Percentiles rank a stretch among this genome's conserved stretches.
phyloP scores from a whole-genome alignment of 2,797 vertebrate species.

The Rachycentron canadum region DNA sequence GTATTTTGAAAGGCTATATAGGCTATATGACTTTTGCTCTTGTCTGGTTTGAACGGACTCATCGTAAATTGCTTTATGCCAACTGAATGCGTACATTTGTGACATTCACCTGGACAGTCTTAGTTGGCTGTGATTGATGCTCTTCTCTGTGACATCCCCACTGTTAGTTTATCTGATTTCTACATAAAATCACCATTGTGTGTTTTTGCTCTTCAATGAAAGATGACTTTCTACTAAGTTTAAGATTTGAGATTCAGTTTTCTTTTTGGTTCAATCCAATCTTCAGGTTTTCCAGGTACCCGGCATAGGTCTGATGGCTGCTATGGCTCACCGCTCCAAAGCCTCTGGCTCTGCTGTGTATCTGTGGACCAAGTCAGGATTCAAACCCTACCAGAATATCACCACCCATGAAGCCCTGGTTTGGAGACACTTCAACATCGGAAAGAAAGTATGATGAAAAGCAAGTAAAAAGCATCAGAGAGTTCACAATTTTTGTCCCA shows the following conservation, averaged over 20 bases:
- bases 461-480: background rate
- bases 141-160: background rate
- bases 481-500: background rate
- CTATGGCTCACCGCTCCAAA: conserved; percentile 88
- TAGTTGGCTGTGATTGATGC: background rate
- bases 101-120: background rate
- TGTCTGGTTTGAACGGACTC: background rate
- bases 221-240: background rate
- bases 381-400: conserved; percentile 93
- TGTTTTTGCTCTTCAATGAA: background rate
- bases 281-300: conserved; percentile 90
- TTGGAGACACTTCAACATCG: conserved; percentile 94
- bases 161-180: background rate
- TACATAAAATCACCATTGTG: background rate
- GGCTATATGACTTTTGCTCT: background rate
- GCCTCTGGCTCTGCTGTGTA: conserved; percentile 90
- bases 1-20: conserved; percentile 59
- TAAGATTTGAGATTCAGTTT: background rate
- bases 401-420: conserved; percentile 92
- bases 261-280: conserved; percentile 1
- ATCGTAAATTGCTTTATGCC: background rate
- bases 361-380: conserved; percentile 89
- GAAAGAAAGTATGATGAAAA: conserved; percentile 86
- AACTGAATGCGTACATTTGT: background rate
- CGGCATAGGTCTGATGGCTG: conserved; percentile 90